Evolutionary conservation across 1,140 invertebrate genomes (phyloP).

Genomic region (Pantala flavescens): DNA sequence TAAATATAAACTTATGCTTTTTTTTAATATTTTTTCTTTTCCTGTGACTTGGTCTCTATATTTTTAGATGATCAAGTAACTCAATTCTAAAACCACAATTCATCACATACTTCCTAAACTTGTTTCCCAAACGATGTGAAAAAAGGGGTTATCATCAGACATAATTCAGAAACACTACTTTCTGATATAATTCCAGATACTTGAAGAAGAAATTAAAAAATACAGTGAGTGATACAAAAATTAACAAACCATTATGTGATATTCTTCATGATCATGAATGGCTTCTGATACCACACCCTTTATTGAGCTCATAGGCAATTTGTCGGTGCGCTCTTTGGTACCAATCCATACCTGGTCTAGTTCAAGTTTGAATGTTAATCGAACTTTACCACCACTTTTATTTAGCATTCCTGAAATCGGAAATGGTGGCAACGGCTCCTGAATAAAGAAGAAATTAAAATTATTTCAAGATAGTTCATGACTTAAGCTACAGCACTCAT

Average conservation of each 20-base stretch:
- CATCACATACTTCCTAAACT: too few relatives aligned
- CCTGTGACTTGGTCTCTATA: too few relatives aligned
- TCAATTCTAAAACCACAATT: too few relatives aligned
- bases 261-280: slow-evolving; percentile 82
- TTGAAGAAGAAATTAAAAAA: too few relatives aligned
- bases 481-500: slow-evolving; percentile 20
- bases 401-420: slow-evolving; percentile 86
- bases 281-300: slow-evolving; percentile 74
- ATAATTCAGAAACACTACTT: too few relatives aligned
- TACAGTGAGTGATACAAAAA: too few relatives aligned
- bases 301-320: slow-evolving; percentile 83
- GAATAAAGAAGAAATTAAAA: slow-evolving; percentile 26
- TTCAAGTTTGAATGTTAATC: slow-evolving; percentile 87
- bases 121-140: too few relatives aligned
- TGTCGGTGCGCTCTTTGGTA: slow-evolving; percentile 88
- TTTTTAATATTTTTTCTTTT: too few relatives aligned
- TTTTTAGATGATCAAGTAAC: too few relatives aligned
- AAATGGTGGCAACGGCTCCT: slow-evolving; percentile 70
- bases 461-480: not conserved
- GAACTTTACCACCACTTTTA: slow-evolving; percentile 83
- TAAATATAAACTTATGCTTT: too few relatives aligned
- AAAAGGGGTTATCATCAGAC: too few relatives aligned
- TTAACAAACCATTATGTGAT: slow-evolving; percentile 77
- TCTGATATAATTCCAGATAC: too few relatives aligned
- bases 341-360: slow-evolving; percentile 87